phyloP scores from a whole-genome alignment of 2,113 vertebrate genomes.

The Paramormyrops kingsleyae region DNA sequence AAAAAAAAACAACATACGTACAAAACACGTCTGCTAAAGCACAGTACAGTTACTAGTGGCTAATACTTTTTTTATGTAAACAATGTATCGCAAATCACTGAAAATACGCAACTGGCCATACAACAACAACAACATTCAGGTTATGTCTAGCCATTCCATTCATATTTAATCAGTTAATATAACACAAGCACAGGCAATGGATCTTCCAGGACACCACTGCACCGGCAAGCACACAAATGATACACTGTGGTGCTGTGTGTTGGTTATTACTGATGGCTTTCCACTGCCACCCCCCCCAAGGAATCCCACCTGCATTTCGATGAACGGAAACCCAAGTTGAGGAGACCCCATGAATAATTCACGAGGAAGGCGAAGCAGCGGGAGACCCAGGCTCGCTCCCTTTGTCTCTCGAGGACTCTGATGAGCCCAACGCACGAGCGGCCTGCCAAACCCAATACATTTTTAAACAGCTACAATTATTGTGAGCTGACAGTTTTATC shows the following conservation, averaged over 20 bases:
- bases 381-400: constrained; percentile 23
- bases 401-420: constrained; percentile 15
- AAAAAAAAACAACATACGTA: not conserved
- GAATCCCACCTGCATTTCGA: constrained; percentile 21
- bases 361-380: constrained; percentile 23
- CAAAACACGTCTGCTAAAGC: not conserved
- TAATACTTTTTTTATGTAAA: not conserved
- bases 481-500: constrained; percentile 21
- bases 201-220: not conserved
- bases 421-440: constrained; percentile 10
- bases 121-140: not conserved
- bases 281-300: not conserved
- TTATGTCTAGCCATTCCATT: not conserved
- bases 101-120: not conserved
- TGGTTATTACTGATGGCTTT: not conserved
- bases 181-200: not conserved
- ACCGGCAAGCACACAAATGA: not conserved
- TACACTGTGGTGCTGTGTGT: not conserved
- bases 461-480: constrained; percentile 32
- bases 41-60: not conserved
- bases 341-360: constrained; percentile 36
- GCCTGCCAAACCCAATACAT: constrained; percentile 31
- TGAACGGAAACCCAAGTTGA: constrained; percentile 25
- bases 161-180: not conserved
- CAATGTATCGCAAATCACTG: not conserved